These are phyloP conservation scores for Augochlorella aurata DNA, from an alignment of 2,888 invertebrate genomes.

Conservation along the genomic window DNA sequence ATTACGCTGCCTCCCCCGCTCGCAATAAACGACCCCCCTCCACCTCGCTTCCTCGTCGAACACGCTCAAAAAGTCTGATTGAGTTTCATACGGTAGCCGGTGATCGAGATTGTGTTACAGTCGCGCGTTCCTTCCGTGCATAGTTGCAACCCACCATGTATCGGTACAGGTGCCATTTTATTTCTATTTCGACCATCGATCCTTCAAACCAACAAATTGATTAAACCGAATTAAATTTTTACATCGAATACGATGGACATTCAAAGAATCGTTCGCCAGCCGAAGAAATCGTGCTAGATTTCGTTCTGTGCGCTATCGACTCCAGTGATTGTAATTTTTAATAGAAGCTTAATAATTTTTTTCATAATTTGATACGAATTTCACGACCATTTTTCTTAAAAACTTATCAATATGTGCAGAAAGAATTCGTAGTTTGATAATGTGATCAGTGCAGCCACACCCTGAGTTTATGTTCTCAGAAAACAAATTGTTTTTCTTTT, in stretches of 20 bases:
- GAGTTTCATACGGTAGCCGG: slow-evolving; percentile 54
- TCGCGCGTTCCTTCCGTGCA: neutral
- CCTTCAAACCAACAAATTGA: neutral
- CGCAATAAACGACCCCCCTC: slow-evolving; percentile 32
- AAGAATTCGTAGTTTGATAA: too few relatives aligned
- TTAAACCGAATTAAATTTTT: neutral
- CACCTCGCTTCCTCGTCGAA: neutral
- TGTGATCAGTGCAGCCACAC: too few relatives aligned
- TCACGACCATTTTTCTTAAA: too few relatives aligned
- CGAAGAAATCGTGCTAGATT: neutral
- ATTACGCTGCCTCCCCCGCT: slow-evolving; percentile 41
- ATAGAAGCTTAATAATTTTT: neutral
- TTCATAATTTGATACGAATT: too few relatives aligned
- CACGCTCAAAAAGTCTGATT: slow-evolving; percentile 40
- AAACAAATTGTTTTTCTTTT: too few relatives aligned
- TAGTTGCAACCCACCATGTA: neutral
- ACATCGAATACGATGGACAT: neutral
- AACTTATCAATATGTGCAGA: too few relatives aligned
- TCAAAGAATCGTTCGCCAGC: neutral
- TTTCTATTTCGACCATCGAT: neutral
- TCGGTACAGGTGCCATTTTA: neutral
- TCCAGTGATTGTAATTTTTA: neutral
- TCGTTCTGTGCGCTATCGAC: neutral
- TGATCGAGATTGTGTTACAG: slow-evolving; percentile 39
- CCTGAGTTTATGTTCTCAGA: too few relatives aligned